Evolutionary conservation across 2,888 invertebrate species (phyloP).

Genomic region (Hydrotaea cyrtoneurina): DNA sequence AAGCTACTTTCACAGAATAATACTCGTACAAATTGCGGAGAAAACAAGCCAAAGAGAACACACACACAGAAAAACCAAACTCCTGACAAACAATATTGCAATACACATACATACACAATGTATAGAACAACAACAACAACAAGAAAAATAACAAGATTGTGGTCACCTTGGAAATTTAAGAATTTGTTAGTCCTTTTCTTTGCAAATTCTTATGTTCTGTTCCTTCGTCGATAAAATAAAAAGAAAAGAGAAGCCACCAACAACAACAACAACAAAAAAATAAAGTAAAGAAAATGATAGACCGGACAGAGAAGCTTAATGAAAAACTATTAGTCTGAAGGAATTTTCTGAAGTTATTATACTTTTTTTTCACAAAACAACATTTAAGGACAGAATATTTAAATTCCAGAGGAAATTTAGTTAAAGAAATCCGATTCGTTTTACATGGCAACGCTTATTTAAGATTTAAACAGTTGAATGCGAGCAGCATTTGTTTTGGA

Average conservation of each 20-base stretch:
- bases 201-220: neutral
- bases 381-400: neutral
- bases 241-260: too few relatives aligned
- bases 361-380: neutral
- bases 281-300: constrained; percentile 1
- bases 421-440: neutral
- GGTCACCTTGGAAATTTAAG: constrained; percentile 46
- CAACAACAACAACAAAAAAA: too few relatives aligned
- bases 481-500: too few relatives aligned
- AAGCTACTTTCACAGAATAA: constrained; percentile 40
- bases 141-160: constrained; percentile 19
- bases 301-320: constrained; percentile 21
- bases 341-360: neutral
- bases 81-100: neutral
- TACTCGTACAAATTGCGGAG: neutral
- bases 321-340: constrained; percentile 25
- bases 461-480: too few relatives aligned
- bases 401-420: neutral
- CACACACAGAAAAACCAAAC: neutral
- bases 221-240: neutral
- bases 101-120: neutral
- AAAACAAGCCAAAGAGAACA: neutral
- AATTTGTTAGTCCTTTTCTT: constrained; percentile 13
- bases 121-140: neutral
- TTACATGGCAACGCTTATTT: neutral